These are phyloP conservation scores for Drosophila trichaetosa DNA, from an alignment of 2,888 invertebrate species.

Conservation along the genomic window DNA sequence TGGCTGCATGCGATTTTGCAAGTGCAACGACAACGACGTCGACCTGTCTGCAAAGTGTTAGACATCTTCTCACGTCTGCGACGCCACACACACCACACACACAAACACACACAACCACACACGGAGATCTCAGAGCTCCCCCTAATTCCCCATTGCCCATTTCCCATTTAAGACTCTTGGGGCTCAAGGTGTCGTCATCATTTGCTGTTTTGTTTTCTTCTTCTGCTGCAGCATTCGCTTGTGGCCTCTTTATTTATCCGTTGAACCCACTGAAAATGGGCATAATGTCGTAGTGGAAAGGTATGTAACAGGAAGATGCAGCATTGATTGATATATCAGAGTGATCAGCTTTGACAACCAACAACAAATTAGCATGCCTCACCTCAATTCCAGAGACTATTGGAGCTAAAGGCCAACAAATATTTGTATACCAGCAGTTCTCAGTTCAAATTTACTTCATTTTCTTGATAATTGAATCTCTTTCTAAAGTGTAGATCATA, in stretches of 20 bases:
- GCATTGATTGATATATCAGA: neutral
- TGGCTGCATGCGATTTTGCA: conserved; percentile 70
- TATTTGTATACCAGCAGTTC: neutral
- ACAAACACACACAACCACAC: conserved; percentile 30
- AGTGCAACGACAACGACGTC: conserved; percentile 70
- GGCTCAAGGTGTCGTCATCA: conserved; percentile 69
- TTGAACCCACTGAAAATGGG: neutral
- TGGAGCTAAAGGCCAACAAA: neutral
- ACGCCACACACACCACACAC: conserved; percentile 45
- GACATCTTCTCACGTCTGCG: conserved; percentile 79
- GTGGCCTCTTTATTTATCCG: conserved; percentile 12
- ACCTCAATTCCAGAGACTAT: neutral
- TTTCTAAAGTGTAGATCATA: neutral
- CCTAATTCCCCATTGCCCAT: conserved; percentile 22
- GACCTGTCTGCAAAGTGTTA: conserved; percentile 78
- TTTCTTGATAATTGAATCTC: neutral
- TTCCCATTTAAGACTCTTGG: conserved; percentile 23
- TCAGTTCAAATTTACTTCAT: neutral
- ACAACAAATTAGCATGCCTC: neutral
- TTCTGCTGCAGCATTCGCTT: conserved; percentile 11
- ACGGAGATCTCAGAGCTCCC: conserved; percentile 18
- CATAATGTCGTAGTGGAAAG: neutral
- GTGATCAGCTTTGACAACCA: neutral
- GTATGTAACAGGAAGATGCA: neutral
- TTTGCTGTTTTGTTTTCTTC: conserved; percentile 42